Conservation (phyloP, 2,888 invertebrate species). For the Xanthia icteritia region DNA sequence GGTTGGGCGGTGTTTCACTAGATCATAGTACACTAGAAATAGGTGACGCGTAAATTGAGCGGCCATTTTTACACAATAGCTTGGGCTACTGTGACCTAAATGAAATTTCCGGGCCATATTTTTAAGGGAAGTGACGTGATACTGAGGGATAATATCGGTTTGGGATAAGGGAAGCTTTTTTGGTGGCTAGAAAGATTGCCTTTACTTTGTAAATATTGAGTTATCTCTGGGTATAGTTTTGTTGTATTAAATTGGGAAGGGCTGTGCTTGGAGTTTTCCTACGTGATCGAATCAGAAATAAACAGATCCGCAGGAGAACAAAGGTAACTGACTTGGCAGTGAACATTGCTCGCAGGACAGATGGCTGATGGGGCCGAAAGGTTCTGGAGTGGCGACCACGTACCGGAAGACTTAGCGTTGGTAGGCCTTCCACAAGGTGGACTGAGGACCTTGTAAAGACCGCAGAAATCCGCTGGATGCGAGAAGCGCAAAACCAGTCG, state of each 20-base stretch:
- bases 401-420: too few species aligned
- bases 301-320: too few species aligned
- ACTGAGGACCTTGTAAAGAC: too few species aligned
- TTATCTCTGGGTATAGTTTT: background rate
- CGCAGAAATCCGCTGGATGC: too few species aligned
- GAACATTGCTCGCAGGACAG: too few species aligned
- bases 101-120: slow-evolving; percentile 62
- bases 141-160: slow-evolving; percentile 23
- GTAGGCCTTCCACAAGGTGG: too few species aligned
- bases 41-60: slow-evolving; percentile 68
- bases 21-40: slow-evolving; percentile 66
- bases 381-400: too few species aligned
- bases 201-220: background rate
- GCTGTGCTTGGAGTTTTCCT: too few species aligned
- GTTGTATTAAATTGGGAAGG: background rate
- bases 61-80: slow-evolving; percentile 64
- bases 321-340: too few species aligned
- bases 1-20: slow-evolving; percentile 63
- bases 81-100: slow-evolving; percentile 49
- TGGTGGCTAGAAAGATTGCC: background rate
- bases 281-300: too few species aligned
- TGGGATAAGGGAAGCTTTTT: slow-evolving; percentile 26
- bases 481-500: too few species aligned
- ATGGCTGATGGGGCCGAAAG: too few species aligned
- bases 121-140: slow-evolving; percentile 36